Percentiles rank a stretch among this genome's conserved stretches.
phyloP scores from a whole-genome alignment of 2,113 vertebrate genomes.

The Meles meles region DNA sequence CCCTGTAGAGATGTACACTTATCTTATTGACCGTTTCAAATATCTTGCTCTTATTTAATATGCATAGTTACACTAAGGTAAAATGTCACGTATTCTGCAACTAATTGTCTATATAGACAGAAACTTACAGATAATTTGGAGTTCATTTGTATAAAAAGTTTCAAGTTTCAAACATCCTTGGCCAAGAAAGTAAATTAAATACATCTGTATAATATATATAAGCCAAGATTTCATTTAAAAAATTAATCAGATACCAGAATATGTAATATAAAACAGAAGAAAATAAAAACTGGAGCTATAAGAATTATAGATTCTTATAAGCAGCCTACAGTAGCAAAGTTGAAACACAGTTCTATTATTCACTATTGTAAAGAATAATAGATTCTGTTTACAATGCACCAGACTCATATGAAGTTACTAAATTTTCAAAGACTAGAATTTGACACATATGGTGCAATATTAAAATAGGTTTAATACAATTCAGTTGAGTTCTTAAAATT shows the following conservation, averaged over 20 bases:
- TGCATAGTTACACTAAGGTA: background rate
- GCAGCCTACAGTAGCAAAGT: background rate
- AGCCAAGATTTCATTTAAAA: slow-evolving; percentile 9
- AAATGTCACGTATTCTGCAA: background rate
- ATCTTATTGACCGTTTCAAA: slow-evolving; percentile 8
- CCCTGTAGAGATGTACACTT: background rate
- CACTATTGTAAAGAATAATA: slow-evolving; percentile 7
- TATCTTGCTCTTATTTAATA: slow-evolving; percentile 26
- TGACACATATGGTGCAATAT: background rate
- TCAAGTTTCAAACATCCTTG: slow-evolving; percentile 41
- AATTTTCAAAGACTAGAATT: slow-evolving; percentile 5
- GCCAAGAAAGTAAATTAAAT: slow-evolving; percentile 34
- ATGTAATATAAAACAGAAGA: background rate
- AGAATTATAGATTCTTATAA: background rate
- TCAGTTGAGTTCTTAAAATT: background rate
- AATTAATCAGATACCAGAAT: background rate
- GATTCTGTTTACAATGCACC: background rate
- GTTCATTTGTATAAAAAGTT: slow-evolving; percentile 31
- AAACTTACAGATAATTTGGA: background rate
- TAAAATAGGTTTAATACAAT: slow-evolving; percentile 14
- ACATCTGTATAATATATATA: background rate
- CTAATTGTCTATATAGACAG: background rate
- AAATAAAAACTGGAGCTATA: background rate
- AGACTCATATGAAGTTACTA: slow-evolving; percentile 5
- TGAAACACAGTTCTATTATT: slow-evolving; percentile 12